A percentile compares a stretch with the other conserved stretches of the same genome.
Evolutionary conservation across 2,113 vertebrate species (phyloP).

Genomic region (Phalacrocorax aristotelis): DNA sequence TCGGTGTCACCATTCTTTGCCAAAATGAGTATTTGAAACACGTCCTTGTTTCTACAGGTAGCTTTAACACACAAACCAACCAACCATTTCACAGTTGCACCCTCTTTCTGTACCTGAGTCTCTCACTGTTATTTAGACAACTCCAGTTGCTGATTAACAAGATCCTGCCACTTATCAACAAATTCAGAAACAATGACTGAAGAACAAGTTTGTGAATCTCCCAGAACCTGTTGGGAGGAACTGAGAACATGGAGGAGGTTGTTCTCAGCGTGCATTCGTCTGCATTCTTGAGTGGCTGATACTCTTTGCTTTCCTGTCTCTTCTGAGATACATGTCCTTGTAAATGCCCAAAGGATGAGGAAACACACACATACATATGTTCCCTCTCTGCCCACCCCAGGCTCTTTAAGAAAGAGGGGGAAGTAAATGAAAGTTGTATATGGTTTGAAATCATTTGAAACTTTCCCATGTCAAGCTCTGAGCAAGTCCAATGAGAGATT

Average conservation of each 20-base stretch:
- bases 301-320: not conserved
- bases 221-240: not conserved
- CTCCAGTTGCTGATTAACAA: not conserved
- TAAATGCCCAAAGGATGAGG: not conserved
- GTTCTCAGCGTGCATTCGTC: not conserved
- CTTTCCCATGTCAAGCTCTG: not conserved
- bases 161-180: not conserved
- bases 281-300: not conserved
- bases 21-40: not conserved
- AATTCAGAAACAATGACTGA: not conserved
- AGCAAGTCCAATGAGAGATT: not conserved
- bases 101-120: not conserved
- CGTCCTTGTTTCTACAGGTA: not conserved
- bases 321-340: not conserved
- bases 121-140: not conserved
- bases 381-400: not conserved
- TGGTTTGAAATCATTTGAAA: not conserved
- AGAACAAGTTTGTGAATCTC: not conserved
- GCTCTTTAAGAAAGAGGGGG: not conserved
- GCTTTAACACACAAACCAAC: not conserved
- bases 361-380: not conserved
- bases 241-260: not conserved
- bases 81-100: not conserved
- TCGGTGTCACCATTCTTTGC: not conserved
- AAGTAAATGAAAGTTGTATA: not conserved